Evolutionary conservation across 2,888 invertebrate genomes (phyloP).

Genomic region (Diarsia dahlii): DNA sequence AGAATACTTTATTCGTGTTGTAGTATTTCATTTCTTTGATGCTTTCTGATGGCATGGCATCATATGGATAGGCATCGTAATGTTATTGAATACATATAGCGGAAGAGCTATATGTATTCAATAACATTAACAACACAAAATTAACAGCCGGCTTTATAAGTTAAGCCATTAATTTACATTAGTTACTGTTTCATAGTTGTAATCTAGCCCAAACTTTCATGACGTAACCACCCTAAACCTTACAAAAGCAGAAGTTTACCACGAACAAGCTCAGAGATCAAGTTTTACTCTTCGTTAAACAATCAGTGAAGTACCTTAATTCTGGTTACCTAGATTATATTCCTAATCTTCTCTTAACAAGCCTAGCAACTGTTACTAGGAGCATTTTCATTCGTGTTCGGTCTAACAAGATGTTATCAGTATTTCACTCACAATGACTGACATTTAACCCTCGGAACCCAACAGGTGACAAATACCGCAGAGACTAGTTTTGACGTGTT

Average conservation of each 20-base stretch:
- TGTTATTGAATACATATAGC: background rate
- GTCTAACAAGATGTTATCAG: slow-evolving; percentile 2
- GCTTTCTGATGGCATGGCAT: background rate
- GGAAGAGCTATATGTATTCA: no score
- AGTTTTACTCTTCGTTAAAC: slow-evolving; percentile 32
- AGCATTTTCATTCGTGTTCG: background rate
- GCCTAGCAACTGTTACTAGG: background rate
- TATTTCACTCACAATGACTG: slow-evolving; percentile 37
- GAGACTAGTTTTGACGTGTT: slow-evolving; percentile 31
- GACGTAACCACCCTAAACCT: slow-evolving; percentile 4
- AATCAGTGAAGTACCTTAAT: slow-evolving; percentile 34
- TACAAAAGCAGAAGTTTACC: slow-evolving; percentile 15
- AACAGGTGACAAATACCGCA: slow-evolving; percentile 38
- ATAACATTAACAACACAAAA: no score
- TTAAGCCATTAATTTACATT: slow-evolving; percentile 39
- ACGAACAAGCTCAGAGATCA: slow-evolving; percentile 32
- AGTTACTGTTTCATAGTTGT: slow-evolving; percentile 3
- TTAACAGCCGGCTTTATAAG: slow-evolving; percentile 19
- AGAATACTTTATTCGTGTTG: background rate
- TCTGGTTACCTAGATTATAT: background rate
- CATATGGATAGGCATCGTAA: background rate
- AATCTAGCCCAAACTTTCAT: slow-evolving; percentile 24
- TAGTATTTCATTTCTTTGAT: background rate
- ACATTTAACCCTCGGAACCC: slow-evolving; percentile 23
- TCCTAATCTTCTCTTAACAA: background rate